phyloP scores from a whole-genome alignment of 2,888 invertebrate genomes.

The Watsonalla binaria region DNA sequence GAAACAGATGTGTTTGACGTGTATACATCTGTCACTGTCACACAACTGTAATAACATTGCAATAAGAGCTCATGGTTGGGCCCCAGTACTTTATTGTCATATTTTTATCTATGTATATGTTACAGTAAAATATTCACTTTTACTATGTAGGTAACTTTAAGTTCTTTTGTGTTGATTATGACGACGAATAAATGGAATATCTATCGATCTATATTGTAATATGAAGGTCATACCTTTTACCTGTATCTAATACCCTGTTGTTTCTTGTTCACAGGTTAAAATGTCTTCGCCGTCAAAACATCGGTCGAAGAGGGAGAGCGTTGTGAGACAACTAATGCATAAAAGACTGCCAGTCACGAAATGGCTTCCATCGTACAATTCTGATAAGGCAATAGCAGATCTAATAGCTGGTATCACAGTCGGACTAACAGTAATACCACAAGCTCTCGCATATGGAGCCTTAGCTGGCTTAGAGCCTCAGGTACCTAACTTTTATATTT shows the following conservation, averaged over 20 bases:
- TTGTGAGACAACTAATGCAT: slow-evolving; percentile 53
- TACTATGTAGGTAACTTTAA: no score
- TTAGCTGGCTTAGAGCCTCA: slow-evolving; percentile 92
- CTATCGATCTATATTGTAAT: not conserved
- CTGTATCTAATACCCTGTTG: not conserved
- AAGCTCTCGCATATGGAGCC: slow-evolving; percentile 94
- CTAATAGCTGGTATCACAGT: slow-evolving; percentile 95
- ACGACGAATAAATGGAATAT: not conserved
- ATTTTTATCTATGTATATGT: no score
- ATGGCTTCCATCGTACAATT: slow-evolving; percentile 88
- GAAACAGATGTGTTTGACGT: no score
- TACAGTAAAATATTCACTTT: no score
- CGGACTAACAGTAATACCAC: slow-evolving; percentile 95
- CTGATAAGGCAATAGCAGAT: slow-evolving; percentile 88
- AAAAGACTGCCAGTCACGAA: slow-evolving; percentile 82
- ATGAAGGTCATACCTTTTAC: not conserved
- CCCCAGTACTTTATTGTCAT: no score
- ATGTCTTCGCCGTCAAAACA: slow-evolving; percentile 72
- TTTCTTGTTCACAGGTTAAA: slow-evolving; percentile 30
- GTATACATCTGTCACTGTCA: no score
- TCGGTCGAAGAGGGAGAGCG: slow-evolving; percentile 58
- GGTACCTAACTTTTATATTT: slow-evolving; percentile 57
- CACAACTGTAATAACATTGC: no score
- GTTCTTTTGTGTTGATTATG: no score
- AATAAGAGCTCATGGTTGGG: no score